These are phyloP conservation scores for Clarias magur DNA, from an alignment of 2,113 vertebrate genomes.

Conservation along the genomic window DNA sequence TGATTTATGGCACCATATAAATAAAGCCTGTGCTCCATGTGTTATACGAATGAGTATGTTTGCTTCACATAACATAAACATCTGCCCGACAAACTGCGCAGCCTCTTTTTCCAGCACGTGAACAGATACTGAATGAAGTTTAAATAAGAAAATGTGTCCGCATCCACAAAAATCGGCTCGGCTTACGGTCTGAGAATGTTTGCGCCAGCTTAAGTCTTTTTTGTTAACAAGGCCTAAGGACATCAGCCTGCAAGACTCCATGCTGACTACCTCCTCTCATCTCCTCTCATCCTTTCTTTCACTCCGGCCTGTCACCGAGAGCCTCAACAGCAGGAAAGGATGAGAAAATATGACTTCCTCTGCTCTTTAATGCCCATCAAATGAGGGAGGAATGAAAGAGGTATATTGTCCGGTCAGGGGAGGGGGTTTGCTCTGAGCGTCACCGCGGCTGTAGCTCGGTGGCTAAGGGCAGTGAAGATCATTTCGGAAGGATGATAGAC, in stretches of 20 bases:
- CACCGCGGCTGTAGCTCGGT: conserved; percentile 62
- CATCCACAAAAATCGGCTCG: neutral
- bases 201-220: conserved; percentile 19
- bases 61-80: conserved; percentile 3
- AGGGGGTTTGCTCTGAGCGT: conserved; percentile 79
- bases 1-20: conserved; percentile 29
- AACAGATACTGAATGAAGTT: conserved; percentile 10
- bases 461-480: conserved; percentile 80
- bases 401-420: conserved; percentile 85
- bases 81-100: neutral
- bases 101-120: neutral
- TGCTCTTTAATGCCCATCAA: conserved; percentile 83
- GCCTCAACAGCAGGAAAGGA: conserved; percentile 58
- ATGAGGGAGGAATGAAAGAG: conserved; percentile 82
- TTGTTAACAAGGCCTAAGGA: conserved; percentile 16
- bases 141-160: neutral
- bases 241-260: conserved; percentile 27
- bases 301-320: conserved; percentile 55
- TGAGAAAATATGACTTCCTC: conserved; percentile 85
- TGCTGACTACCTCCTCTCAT: conserved; percentile 47
- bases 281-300: conserved; percentile 47
- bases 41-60: neutral
- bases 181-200: conserved; percentile 1
- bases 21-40: conserved; percentile 8
- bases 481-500: conserved; percentile 93